Evolutionary conservation across 1,140 invertebrate species (phyloP).

Genomic region (Danaus melanippus): DNA sequence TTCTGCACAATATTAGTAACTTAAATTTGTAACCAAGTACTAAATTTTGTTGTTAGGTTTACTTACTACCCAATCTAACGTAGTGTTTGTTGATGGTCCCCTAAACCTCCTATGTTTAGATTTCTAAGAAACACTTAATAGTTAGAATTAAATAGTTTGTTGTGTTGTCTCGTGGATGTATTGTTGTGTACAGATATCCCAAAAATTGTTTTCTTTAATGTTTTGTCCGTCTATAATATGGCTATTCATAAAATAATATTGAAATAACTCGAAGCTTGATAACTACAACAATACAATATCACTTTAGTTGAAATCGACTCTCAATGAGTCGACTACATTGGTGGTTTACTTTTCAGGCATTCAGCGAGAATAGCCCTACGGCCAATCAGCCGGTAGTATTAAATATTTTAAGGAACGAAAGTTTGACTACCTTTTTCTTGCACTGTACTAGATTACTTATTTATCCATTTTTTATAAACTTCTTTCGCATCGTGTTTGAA

Average conservation of each 20-base stretch:
- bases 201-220: background rate
- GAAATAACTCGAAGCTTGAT: slow-evolving; percentile 11
- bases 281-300: slow-evolving; percentile 64
- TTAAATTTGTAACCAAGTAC: slow-evolving; percentile 58
- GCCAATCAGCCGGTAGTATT: slow-evolving; percentile 78
- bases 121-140: slow-evolving; percentile 56
- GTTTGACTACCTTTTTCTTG: slow-evolving; percentile 63
- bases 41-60: slow-evolving; percentile 59
- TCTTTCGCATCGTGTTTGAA: slow-evolving; percentile 66
- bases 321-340: slow-evolving; percentile 65
- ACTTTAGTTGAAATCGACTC: slow-evolving; percentile 65
- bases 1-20: slow-evolving; percentile 40
- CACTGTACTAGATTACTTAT: slow-evolving; percentile 62
- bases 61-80: slow-evolving; percentile 51
- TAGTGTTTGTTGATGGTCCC: slow-evolving; percentile 66
- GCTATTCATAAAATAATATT: no score
- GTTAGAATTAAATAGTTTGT: slow-evolving; percentile 59
- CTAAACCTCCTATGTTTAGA: slow-evolving; percentile 60
- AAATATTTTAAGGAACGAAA: slow-evolving; percentile 68
- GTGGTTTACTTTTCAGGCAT: slow-evolving; percentile 76
- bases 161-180: slow-evolving; percentile 68
- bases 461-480: slow-evolving; percentile 48
- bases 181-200: slow-evolving; percentile 51
- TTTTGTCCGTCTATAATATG: no score
- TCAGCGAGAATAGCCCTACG: slow-evolving; percentile 78